A percentile compares a stretch with the other conserved stretches of the same genome.
Evolutionary conservation across 2,797 vertebrate genomes (phyloP).

Genomic region (Xiphophorus birchmanni): DNA sequence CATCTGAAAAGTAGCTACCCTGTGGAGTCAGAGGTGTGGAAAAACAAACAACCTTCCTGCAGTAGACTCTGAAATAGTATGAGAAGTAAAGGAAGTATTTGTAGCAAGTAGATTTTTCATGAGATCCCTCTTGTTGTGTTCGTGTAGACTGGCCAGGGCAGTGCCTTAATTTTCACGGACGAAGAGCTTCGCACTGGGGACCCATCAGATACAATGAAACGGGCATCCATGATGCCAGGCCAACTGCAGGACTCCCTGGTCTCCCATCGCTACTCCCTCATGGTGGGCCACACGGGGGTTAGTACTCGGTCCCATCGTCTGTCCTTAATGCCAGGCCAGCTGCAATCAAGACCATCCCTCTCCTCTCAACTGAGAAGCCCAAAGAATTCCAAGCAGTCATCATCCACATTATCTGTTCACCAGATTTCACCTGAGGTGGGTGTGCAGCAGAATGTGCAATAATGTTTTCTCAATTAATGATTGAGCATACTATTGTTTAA

Average conservation of each 20-base stretch:
- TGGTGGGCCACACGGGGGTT: conserved; percentile 68
- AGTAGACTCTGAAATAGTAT: not conserved
- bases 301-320: conserved; percentile 51
- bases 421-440: conserved; percentile 87
- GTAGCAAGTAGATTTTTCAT: not conserved
- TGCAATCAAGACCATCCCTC: conserved; percentile 19
- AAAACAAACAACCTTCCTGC: not conserved
- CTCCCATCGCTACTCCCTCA: conserved; percentile 74
- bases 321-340: conserved; percentile 67
- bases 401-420: conserved; percentile 69
- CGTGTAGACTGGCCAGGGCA: conserved; percentile 54
- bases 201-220: conserved; percentile 87
- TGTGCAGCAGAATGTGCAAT: not conserved
- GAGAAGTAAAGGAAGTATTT: not conserved
- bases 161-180: conserved; percentile 80
- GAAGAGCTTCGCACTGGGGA: conserved; percentile 91
- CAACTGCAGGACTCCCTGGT: conserved; percentile 79
- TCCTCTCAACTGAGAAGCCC: conserved; percentile 57
- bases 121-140: conserved; percentile 6
- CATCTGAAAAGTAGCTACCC: conserved; percentile 96
- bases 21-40: conserved; percentile 86
- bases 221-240: conserved; percentile 85
- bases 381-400: conserved; percentile 79
- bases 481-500: not conserved
- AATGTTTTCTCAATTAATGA: not conserved